Evolutionary conservation across 2,797 vertebrate species (phyloP), one percentile per base, ranked within the genome.

Genomic region (Spondyliosoma cantharus): DNA sequence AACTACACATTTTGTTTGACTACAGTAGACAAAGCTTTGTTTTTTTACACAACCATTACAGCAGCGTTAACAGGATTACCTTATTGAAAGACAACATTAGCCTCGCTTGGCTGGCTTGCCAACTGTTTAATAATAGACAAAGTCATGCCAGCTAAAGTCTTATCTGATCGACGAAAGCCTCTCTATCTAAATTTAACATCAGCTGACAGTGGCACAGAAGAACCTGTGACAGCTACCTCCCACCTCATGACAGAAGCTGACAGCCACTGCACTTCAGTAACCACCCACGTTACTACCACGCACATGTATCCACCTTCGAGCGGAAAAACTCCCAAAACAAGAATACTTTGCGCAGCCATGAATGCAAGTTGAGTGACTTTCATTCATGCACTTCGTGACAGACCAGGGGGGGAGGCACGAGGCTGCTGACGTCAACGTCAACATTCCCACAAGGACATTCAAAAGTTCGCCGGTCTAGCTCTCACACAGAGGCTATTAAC

Each of bases 141-240:
- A 59, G 59, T 19, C 48, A 27, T 42, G 73, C 64, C 56, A 77
- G 60, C 14, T 56, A 3, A 62, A 83, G 77, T 71, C 73, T 84
- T 74, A 84, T 68, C 70, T 80, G 74, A 82, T 80, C 46, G 27
- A 76, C 78, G 67, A 74, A 86, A 87, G 80, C 86, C 71, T 83
- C 74, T 87, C 71, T n/a, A 60, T 85, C 83, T 86, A 87, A 75
- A 80, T 89, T 85, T 89, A 89, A 74, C 88, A 66, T 13, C 42
- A 76, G 66, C 57, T 66, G 61, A 64, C 48, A 32, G 13, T 63
- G 52, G 56, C 72, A 76, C 8, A 32, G 24, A 13, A 46, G 5
- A 32, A 65, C 42, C 4, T 43, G 52, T 54, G 12, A 53, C 63
- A 66, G 46, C 29, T 37, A 37, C 37, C 37, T 54, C 61, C 20